Percentiles rank a stretch among this genome's conserved stretches.
Conservation (phyloP, 2,113 vertebrate genomes). For the Grallaria varia region DNA sequence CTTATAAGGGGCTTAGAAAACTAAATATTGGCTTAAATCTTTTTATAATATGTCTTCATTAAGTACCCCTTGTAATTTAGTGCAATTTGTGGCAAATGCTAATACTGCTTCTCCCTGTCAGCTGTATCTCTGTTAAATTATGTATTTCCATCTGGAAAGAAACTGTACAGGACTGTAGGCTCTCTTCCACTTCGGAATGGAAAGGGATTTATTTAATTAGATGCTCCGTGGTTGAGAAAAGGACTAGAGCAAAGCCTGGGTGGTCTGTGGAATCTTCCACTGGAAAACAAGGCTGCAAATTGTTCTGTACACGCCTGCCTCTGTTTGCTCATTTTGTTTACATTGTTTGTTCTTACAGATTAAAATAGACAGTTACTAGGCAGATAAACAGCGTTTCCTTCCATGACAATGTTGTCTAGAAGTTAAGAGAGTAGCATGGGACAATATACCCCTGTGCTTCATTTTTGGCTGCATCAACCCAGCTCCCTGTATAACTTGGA, state of each 20-base stretch:
- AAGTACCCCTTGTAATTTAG: conserved; percentile 63
- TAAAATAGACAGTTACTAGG: conserved; percentile 56
- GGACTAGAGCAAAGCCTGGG: conserved; percentile 65
- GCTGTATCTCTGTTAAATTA: conserved; percentile 75
- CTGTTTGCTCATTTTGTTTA: conserved; percentile 68
- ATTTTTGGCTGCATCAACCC: not conserved
- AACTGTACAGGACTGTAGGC: conserved; percentile 55
- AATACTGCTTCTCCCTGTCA: conserved; percentile 70
- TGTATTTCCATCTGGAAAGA: conserved; percentile 75
- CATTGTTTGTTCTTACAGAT: conserved; percentile 65
- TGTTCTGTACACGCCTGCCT: conserved; percentile 39
- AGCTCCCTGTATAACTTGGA: not conserved
- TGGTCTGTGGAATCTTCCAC: conserved; percentile 39
- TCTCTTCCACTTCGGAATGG: conserved; percentile 60
- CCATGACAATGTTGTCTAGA: conserved; percentile 24
- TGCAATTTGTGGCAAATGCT: conserved; percentile 64
- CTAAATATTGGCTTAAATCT: conserved; percentile 62
- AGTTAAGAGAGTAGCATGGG: conserved; percentile 11
- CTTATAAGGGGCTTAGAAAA: conserved; percentile 36
- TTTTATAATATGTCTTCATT: conserved; percentile 60
- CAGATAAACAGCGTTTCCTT: conserved; percentile 51
- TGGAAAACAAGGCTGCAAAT: conserved; percentile 49
- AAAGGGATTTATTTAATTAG: conserved; percentile 74
- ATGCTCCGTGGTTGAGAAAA: conserved; percentile 55
- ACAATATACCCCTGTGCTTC: not conserved